A percentile compares a stretch with the other conserved stretches of the same genome.
Conservation (phyloP, 2,888 invertebrate species). For the Coremacera marginata region DNA sequence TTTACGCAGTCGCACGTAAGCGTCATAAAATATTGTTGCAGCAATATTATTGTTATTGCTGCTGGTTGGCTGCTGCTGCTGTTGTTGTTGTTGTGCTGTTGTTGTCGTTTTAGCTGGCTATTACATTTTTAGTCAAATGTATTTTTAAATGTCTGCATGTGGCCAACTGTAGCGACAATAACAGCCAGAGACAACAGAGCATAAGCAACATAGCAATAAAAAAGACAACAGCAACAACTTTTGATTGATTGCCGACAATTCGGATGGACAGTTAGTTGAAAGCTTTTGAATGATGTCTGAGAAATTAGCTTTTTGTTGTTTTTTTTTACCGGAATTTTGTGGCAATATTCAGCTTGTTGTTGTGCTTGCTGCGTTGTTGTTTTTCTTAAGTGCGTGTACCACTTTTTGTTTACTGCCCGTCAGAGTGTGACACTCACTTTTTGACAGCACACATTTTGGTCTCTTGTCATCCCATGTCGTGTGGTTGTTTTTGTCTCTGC, state of each 20-base stretch:
- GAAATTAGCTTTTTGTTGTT: constrained; percentile 41
- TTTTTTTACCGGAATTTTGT: constrained; percentile 13
- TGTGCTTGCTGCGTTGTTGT: constrained; percentile 45
- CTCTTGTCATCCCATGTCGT: not conserved
- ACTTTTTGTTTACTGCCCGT: not conserved
- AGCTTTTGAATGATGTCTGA: constrained; percentile 46
- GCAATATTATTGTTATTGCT: constrained; percentile 44
- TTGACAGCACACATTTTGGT: constrained; percentile 8
- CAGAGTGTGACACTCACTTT: constrained; percentile 23
- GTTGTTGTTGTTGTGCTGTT: not conserved
- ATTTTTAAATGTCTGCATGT: constrained; percentile 45
- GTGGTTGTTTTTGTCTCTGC: not conserved
- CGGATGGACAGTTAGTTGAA: constrained; percentile 47
- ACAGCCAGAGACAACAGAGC: constrained; percentile 22
- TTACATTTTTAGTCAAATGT: constrained; percentile 38
- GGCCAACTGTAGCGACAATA: constrained; percentile 37
- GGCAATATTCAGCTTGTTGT: constrained; percentile 41
- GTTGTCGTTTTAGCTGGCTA: not conserved
- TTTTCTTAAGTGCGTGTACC: constrained; percentile 49
- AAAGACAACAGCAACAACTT: constrained; percentile 35
- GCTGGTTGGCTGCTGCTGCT: not conserved
- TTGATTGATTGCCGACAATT: constrained; percentile 63
- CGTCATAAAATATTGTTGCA: constrained; percentile 41
- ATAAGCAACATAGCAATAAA: not conserved
- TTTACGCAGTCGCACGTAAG: constrained; percentile 53